A percentile compares a stretch with the other conserved stretches of the same genome.
Evolutionary conservation across 2,888 invertebrate species (phyloP).

Genomic region (Xanthia icteritia): DNA sequence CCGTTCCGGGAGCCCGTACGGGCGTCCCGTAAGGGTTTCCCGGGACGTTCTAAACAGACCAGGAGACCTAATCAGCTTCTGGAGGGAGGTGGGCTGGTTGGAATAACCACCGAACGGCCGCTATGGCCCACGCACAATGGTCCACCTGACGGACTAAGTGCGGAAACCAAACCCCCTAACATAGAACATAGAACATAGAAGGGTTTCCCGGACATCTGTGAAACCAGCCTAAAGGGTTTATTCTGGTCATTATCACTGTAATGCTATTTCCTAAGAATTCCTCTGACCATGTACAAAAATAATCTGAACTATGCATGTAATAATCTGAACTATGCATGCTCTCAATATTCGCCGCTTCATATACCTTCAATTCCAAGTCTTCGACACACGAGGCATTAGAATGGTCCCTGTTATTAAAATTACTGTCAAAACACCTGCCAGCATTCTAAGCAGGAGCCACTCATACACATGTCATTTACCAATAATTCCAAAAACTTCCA

Average conservation of each 20-base stretch:
- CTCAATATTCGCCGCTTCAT: neutral
- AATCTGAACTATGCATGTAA: neutral
- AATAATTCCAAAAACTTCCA: slow-evolving; percentile 43
- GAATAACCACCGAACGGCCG: too few relatives aligned
- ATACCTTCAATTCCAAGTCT: neutral
- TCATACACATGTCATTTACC: slow-evolving; percentile 18
- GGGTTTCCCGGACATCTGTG: too few relatives aligned
- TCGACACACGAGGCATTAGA: too few relatives aligned
- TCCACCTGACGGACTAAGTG: too few relatives aligned
- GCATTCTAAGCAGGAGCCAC: slow-evolving; percentile 12
- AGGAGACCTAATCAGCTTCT: too few relatives aligned
- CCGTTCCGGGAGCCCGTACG: too few relatives aligned
- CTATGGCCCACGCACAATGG: too few relatives aligned
- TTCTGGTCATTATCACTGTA: neutral
- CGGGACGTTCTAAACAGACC: too few relatives aligned
- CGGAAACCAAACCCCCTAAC: too few relatives aligned
- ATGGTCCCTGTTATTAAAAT: neutral
- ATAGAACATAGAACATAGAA: too few relatives aligned
- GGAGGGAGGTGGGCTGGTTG: too few relatives aligned
- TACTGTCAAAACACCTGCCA: neutral
- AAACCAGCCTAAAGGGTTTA: neutral
- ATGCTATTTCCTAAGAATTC: neutral
- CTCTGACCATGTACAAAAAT: neutral
- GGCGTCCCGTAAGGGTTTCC: too few relatives aligned
- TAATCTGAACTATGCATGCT: neutral